phyloP scores from a whole-genome alignment of 2,888 invertebrate species.

The Desoria tigrina region DNA sequence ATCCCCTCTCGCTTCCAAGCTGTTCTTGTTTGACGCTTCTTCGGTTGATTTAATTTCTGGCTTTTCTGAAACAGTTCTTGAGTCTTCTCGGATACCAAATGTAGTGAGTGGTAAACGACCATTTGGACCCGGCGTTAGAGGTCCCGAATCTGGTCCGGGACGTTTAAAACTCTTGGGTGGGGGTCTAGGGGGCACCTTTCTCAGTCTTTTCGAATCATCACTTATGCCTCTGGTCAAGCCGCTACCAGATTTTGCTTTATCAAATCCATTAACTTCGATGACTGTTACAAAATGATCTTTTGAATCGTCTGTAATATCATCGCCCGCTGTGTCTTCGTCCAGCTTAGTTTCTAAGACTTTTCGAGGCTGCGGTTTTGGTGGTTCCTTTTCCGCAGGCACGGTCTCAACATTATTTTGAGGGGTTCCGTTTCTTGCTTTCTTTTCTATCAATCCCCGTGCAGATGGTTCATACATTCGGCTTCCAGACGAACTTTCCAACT shows the following conservation, averaged over 20 bases:
- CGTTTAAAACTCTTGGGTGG: conserved; percentile 57
- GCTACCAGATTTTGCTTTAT: conserved; percentile 55
- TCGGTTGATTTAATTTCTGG: conserved; percentile 26
- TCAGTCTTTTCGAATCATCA: conserved; percentile 45
- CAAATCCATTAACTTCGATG: conserved; percentile 78
- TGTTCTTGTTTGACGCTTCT: conserved; percentile 17
- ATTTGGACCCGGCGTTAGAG: neutral
- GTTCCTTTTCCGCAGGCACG: conserved; percentile 26
- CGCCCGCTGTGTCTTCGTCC: conserved; percentile 43
- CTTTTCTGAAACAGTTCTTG: conserved; percentile 26
- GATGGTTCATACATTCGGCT: neutral
- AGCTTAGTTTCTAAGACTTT: conserved; percentile 57
- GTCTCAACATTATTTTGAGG: no score
- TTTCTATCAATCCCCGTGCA: neutral
- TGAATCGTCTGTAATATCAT: conserved; percentile 43
- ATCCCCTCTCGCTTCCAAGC: conserved; percentile 27
- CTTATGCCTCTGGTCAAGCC: conserved; percentile 12
- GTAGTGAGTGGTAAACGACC: neutral
- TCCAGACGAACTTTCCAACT: neutral
- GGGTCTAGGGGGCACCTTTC: conserved; percentile 57
- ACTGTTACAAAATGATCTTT: conserved; percentile 78
- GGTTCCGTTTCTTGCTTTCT: neutral
- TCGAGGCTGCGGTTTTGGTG: conserved; percentile 19
- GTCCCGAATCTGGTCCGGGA: neutral
- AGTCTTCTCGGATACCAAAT: conserved; percentile 13